Evolutionary conservation across 1,140 invertebrate species (phyloP), one percentile per base, ranked within the genome.

Genomic region (Lasaia peninsularis): DNA sequence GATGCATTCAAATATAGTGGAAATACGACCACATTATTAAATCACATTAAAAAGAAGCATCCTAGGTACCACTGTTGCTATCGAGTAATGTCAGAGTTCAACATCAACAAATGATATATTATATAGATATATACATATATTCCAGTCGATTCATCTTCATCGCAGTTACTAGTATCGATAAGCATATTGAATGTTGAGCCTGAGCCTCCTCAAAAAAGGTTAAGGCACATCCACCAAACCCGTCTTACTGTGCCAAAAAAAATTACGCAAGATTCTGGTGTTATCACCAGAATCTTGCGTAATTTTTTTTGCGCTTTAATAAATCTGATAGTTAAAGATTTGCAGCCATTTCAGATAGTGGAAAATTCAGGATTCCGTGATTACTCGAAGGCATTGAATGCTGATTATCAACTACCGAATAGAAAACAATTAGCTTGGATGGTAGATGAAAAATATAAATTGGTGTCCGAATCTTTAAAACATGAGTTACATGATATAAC

Each of bases 281-380:
- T 58, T 40, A 33, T n/a, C n/a, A n/a, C n/a, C n/a, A n/a, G n/a
- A n/a, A n/a, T n/a, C n/a, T n/a, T n/a, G n/a, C n/a, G n/a, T n/a
- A n/a, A n/a, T n/a, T n/a, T n/a, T n/a, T n/a, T n/a, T n/a, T n/a
- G 48, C 6, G 58, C 58, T 48, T 58, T 65, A 56, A 55, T 65
- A 14, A 54, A 57, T 28, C 0, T 65, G 63, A 58, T 66, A 62
- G 55, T 62, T 1, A 52, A 51, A 50, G 58, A 65, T 60, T 57
- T 53, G 4, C 63, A 65, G n/a, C 63, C 58, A 31, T 57, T 58
- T 40, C 55, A 57, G 12, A 58, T 65, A 52, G 58, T 60, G 31
- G 55, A 58, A 60, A 71, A 73, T 64, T 34, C 6, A 56, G 69
- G 71, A 48, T 73, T 69, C 32, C 31, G 51, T 35, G 24, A 62